Conservation (phyloP, 2,888 invertebrate species). For the Nephrotoma flavescens region DNA sequence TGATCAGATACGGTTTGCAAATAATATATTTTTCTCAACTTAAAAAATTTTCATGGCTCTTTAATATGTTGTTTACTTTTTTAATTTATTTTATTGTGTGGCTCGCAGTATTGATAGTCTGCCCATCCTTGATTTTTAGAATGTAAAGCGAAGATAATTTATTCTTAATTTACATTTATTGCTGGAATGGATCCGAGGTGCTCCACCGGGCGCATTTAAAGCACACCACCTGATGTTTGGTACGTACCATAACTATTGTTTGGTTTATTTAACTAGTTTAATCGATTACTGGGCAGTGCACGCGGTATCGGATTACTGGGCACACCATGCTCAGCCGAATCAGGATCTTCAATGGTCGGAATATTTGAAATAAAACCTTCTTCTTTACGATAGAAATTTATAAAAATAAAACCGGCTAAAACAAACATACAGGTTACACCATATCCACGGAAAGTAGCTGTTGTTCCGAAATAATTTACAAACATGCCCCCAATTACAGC, state of each 20-base stretch:
- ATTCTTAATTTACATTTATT: slow-evolving; percentile 12
- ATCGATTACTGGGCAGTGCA: slow-evolving; percentile 65
- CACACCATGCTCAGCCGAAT: slow-evolving; percentile 88
- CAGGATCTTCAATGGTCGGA: slow-evolving; percentile 62
- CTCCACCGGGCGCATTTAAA: slow-evolving; percentile 44
- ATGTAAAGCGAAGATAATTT: background rate
- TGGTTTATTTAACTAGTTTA: slow-evolving; percentile 62
- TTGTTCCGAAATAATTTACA: slow-evolving; percentile 64
- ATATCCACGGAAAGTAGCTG: slow-evolving; percentile 79
- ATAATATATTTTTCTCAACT: too few species aligned
- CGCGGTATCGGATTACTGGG: slow-evolving; percentile 83
- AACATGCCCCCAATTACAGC: slow-evolving; percentile 79
- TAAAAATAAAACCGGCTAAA: slow-evolving; percentile 70
- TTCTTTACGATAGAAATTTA: slow-evolving; percentile 78
- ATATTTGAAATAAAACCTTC: slow-evolving; percentile 55
- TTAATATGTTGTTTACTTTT: too few species aligned
- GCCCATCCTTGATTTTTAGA: background rate
- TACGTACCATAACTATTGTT: slow-evolving; percentile 55
- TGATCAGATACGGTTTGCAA: too few species aligned
- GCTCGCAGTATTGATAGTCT: too few species aligned
- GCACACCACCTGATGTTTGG: slow-evolving; percentile 49
- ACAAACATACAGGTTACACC: slow-evolving; percentile 69
- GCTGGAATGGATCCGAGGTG: slow-evolving; percentile 34
- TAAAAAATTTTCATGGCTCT: too few species aligned
- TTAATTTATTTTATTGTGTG: too few species aligned